These are phyloP conservation scores for Takifugu ocellatus DNA, from an alignment of 2,797 vertebrate genomes.

Conservation along the genomic window DNA sequence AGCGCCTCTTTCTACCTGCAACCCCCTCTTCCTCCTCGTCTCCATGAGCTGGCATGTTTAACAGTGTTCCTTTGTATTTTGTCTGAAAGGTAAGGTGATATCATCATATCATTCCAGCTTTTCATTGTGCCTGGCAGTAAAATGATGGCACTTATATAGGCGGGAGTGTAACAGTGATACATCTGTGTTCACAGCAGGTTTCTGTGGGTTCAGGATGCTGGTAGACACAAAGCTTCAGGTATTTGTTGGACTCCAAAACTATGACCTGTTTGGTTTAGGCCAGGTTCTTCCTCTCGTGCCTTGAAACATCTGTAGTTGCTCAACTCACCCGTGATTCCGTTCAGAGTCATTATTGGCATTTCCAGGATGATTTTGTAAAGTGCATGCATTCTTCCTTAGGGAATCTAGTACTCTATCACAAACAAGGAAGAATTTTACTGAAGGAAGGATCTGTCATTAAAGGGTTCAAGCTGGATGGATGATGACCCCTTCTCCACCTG, in stretches of 20 bases:
- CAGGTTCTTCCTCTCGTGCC: neutral
- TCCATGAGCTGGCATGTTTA: slow-evolving; percentile 36
- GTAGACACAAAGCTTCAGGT: no score
- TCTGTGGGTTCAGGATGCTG: no score
- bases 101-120: slow-evolving; percentile 29
- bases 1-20: neutral
- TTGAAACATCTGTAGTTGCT: slow-evolving; percentile 11
- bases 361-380: neutral
- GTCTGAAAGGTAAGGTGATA: slow-evolving; percentile 35
- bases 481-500: slow-evolving; percentile 30
- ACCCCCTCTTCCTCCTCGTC: neutral
- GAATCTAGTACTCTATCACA: no score
- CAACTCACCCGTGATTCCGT: slow-evolving; percentile 38
- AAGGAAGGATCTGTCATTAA: slow-evolving; percentile 26
- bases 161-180: no score
- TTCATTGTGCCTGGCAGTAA: neutral
- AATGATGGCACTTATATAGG: slow-evolving; percentile 10
- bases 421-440: slow-evolving; percentile 2
- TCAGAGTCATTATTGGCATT: slow-evolving; percentile 18
- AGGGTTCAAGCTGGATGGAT: no score
- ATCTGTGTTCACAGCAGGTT: no score
- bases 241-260: no score
- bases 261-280: no score
- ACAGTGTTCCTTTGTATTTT: slow-evolving; percentile 17
- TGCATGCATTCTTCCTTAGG: no score